phyloP scores from a whole-genome alignment of 2,797 vertebrate species.

The Catostomus latipinnis region DNA sequence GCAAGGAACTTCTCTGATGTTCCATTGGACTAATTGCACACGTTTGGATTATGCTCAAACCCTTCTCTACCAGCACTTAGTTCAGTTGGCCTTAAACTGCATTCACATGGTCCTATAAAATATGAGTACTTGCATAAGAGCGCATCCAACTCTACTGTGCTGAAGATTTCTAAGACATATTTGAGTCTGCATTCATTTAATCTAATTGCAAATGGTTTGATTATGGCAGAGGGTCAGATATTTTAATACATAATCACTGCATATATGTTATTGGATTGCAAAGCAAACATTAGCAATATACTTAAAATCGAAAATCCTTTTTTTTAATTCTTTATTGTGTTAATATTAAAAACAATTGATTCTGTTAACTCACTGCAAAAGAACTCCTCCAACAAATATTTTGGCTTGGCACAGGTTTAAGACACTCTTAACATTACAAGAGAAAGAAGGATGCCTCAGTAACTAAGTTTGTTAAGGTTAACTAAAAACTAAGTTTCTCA shows the following conservation, averaged over 20 bases:
- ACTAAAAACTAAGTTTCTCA: background rate
- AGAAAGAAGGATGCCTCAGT: conserved; percentile 7
- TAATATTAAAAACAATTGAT: conserved; percentile 25
- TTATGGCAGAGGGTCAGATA: background rate
- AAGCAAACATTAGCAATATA: background rate
- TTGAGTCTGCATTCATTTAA: background rate
- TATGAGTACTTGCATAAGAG: background rate
- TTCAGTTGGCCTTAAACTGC: background rate
- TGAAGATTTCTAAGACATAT: background rate
- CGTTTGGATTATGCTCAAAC: conserved; percentile 54
- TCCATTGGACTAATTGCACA: conserved; percentile 53
- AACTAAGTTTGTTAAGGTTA: conserved; percentile 13
- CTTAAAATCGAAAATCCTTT: background rate
- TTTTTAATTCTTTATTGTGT: background rate
- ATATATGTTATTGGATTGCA: background rate
- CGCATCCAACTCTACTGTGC: background rate
- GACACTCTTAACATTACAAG: background rate
- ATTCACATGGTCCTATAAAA: background rate
- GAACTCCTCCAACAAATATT: conserved; percentile 15
- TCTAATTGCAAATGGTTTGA: background rate
- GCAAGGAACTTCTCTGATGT: conserved; percentile 63
- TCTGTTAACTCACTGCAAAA: conserved; percentile 22
- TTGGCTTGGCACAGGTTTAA: conserved; percentile 29
- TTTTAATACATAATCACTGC: conserved; percentile 11
- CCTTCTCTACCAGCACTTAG: background rate